Percentiles rank a stretch among this genome's conserved stretches.
phyloP scores from a whole-genome alignment of 2,888 invertebrate genomes.

The Melanotus villosus region DNA sequence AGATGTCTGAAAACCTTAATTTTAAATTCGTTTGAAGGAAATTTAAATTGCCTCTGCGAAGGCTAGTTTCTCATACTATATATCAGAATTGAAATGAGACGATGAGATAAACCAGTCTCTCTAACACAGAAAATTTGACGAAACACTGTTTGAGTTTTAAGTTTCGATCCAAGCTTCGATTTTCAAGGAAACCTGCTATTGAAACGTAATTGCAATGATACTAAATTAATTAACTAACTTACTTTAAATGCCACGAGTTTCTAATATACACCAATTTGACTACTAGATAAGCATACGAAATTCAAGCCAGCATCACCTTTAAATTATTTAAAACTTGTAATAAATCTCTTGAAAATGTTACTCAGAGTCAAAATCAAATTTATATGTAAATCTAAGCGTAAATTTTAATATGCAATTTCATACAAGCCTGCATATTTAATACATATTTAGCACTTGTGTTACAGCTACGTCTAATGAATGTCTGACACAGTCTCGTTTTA shows the following conservation, averaged over 20 bases:
- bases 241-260: neutral
- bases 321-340: constrained; percentile 37
- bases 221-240: too few species aligned
- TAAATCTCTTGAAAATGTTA: constrained; percentile 42
- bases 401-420: constrained; percentile 47
- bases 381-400: constrained; percentile 43
- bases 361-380: constrained; percentile 40
- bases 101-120: too few species aligned
- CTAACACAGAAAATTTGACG: too few species aligned
- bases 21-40: too few species aligned
- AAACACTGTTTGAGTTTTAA: too few species aligned
- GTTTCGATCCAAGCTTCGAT: too few species aligned
- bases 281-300: neutral
- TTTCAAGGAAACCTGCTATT: too few species aligned
- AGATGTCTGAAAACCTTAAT: too few species aligned
- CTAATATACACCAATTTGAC: neutral
- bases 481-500: neutral
- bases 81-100: too few species aligned
- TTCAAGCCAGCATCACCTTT: constrained; percentile 2
- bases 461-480: constrained; percentile 17
- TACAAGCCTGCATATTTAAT: constrained; percentile 41
- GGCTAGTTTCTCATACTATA: too few species aligned
- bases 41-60: too few species aligned
- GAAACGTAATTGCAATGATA: too few species aligned
- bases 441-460: constrained; percentile 36